Percentiles rank a stretch among this genome's conserved stretches.
These are phyloP conservation scores for Rutpela maculata DNA, from an alignment of 2,888 invertebrate genomes.

Conservation along the genomic window DNA sequence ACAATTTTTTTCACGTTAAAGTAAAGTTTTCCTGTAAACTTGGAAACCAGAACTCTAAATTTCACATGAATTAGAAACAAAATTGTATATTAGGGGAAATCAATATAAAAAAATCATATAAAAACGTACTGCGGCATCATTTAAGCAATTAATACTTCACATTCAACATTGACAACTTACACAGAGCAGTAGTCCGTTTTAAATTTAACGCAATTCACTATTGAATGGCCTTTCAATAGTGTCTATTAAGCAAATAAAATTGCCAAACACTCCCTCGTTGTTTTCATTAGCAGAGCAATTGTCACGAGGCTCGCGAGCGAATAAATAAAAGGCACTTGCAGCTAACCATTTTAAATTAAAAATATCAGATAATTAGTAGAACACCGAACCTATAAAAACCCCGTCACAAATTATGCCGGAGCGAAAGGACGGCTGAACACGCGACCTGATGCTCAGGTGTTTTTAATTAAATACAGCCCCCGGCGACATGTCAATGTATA, in stretches of 20 bases:
- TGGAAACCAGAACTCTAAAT: too few species aligned
- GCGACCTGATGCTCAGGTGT: slow-evolving; percentile 42
- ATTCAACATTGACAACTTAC: slow-evolving; percentile 14
- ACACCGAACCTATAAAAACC: slow-evolving; percentile 19
- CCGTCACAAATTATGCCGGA: slow-evolving; percentile 2
- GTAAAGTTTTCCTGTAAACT: too few species aligned
- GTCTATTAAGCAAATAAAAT: slow-evolving; percentile 26
- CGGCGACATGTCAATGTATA: slow-evolving; percentile 19
- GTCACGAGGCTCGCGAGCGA: slow-evolving; percentile 12
- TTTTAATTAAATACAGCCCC: slow-evolving; percentile 35
- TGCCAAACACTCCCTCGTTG: slow-evolving; percentile 24
- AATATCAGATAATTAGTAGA: slow-evolving; percentile 25
- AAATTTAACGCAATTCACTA: slow-evolving; percentile 36
- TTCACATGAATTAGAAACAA: too few species aligned
- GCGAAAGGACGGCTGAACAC: slow-evolving; percentile 28
- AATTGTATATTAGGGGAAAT: not conserved
- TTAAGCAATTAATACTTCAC: slow-evolving; percentile 2
- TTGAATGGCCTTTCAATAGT: slow-evolving; percentile 13
- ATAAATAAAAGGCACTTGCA: slow-evolving; percentile 23
- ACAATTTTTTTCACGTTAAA: too few species aligned
- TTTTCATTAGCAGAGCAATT: slow-evolving; percentile 29
- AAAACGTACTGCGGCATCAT: not conserved
- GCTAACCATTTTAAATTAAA: slow-evolving; percentile 21
- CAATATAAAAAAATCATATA: too few species aligned
- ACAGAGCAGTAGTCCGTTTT: slow-evolving; percentile 24